Base-by-base conservation (phyloP, 2,888 invertebrate genomes). In the Rutpela maculata region DNA sequence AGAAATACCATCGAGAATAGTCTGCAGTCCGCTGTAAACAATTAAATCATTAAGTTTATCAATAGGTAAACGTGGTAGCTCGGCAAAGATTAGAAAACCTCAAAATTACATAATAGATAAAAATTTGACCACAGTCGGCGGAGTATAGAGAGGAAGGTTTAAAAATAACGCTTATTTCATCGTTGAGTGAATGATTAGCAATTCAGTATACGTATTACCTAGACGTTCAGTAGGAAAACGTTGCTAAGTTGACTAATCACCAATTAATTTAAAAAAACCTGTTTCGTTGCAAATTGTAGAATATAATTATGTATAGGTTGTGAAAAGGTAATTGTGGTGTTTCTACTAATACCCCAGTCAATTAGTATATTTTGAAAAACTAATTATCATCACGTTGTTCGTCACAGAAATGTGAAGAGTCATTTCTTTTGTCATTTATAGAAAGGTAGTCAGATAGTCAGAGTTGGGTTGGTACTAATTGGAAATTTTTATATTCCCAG, bases 31-130 rank as follows among this genome's bases (percentile, higher is more conserved):
- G 12, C 12, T 43, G 43, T 11, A 50, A n/a, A 50, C 26, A n/a
- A 62, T n/a, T n/a, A n/a, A n/a, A 35, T 35, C 31, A 35, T 35
- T 35, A 35, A 17, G n/a, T 10, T 5, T 60, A 60, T n/a, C 17
- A 35, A 63, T 6, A 43, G 65, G 22, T 66, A 66, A 66, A 66
- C 22, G 15, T 22, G 55, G 67, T 68, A 68, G 67, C 67, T 68
- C 5, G 22, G 4, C 17, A 31, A 1, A 10, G 56, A 68, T 68
- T 55, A 56, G 55, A 31, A 55, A 55, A 68, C 67, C 67, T 50
- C 67, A 68, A 17, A 15, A 31, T 55, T 55, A 26, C 26, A 4
- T 22, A 6, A 50, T 17, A 22, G 19, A 68, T 22, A 68, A 50
- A 55, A 31, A 26, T n/a, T 15, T 68, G 56, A 68, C 67, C 67